phyloP scores from a whole-genome alignment of 2,888 invertebrate genomes.

The Strigamia crassipes region DNA sequence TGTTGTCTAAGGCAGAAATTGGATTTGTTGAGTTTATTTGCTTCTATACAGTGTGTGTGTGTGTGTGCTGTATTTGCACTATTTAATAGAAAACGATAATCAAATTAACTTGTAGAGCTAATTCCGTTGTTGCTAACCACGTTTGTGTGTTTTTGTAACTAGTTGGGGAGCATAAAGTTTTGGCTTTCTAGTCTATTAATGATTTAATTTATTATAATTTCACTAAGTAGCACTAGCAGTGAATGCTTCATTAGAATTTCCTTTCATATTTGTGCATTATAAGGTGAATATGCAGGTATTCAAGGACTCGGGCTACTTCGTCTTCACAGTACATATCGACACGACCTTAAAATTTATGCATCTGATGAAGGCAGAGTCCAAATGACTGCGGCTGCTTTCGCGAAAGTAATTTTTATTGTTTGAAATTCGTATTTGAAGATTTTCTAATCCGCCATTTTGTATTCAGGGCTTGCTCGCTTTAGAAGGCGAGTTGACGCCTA shows the following conservation, averaged over 20 bases:
- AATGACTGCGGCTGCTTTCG: conserved; percentile 99
- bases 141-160: background rate
- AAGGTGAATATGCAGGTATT: conserved; percentile 81
- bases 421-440: too few species aligned
- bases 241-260: conserved; percentile 36
- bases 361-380: conserved; percentile 99
- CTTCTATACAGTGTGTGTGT: background rate
- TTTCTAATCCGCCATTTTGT: background rate
- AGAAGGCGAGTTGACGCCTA: conserved; percentile 98
- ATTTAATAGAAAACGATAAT: background rate
- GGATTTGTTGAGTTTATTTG: background rate
- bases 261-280: conserved; percentile 1
- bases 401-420: conserved; percentile 78
- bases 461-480: conserved; percentile 82
- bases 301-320: conserved; percentile 93
- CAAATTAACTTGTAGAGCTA: background rate
- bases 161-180: background rate
- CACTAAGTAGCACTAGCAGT: background rate
- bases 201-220: conserved; percentile 17
- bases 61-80: conserved; percentile 10
- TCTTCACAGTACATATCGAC: conserved; percentile 96
- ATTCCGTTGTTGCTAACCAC: background rate
- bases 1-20: conserved; percentile 2
- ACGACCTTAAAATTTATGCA: conserved; percentile 98
- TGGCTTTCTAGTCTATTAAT: background rate